Evolutionary conservation across 1,140 invertebrate genomes (phyloP), one percentile per base, ranked within the genome.

Genomic region (Atta cephalotes): DNA sequence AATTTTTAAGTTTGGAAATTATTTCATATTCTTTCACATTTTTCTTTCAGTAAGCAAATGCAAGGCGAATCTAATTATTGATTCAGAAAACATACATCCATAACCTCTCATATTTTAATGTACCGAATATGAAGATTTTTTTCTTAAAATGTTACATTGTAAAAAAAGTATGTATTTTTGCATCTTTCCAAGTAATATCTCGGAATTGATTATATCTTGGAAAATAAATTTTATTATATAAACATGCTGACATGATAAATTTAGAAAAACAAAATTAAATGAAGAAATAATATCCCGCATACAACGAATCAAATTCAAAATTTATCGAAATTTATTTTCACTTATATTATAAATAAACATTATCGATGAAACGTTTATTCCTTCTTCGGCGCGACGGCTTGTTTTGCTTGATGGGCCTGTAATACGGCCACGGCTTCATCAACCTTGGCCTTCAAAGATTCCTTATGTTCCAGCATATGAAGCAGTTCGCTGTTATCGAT

Each of bases 401-500:
- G 98, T 94, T 99, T 99, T 93, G 98, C 98, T 95, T 99, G 98
- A 95, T 99, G 99, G 94, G 98, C 98, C 95, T 99, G 98, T 86
- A 99, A 96, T 86, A 99, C 99, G 95, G 98, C 98, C 91, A 99
- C 98, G 90, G 99, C 99, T 96, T 99, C 99, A 93, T 99, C 99
- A 72, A 99, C 98, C 96, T 99, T 99, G 85, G 98, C 98, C 94
- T 99, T 99, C 39, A 99, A 96, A 21, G 98, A 98, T 92, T 99
- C 99, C 79, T 97, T 97, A 94, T 99, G 98, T 94, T 99, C 99
- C 91, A 99, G 96, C 99, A 99, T 99, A 96, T 99, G 99, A 89
- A 99, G 96, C 81, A 99, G 95, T 94, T 99, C 99, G 16, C 98
- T 98, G 95, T 99, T 99, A 96, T 99, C 99, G 93, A 99, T 99